These are phyloP conservation scores for Anoplius nigerrimus DNA, from an alignment of 2,888 invertebrate species.

Conservation along the genomic window DNA sequence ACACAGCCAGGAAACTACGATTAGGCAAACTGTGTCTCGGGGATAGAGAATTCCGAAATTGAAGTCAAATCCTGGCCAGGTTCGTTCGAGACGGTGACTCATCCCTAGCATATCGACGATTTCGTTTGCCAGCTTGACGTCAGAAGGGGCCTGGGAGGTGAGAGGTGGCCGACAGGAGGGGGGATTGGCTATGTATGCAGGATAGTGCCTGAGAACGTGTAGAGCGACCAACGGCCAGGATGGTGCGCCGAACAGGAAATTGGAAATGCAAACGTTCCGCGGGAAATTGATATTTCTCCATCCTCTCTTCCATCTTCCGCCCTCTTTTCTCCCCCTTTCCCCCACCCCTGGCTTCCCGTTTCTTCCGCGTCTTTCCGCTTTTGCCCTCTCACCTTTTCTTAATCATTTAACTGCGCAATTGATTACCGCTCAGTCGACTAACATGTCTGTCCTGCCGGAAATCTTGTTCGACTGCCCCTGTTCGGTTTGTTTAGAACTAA, in stretches of 20 bases:
- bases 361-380: background rate
- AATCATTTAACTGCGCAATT: too few relatives aligned
- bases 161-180: background rate
- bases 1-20: too few relatives aligned
- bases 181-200: background rate
- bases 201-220: too few relatives aligned
- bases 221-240: background rate
- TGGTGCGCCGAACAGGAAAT: slow-evolving; percentile 35
- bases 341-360: too few relatives aligned
- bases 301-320: slow-evolving; percentile 16
- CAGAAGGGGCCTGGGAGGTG: background rate
- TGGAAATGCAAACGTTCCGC: slow-evolving; percentile 51
- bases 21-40: too few relatives aligned
- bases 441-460: too few relatives aligned
- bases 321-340: slow-evolving; percentile 8
- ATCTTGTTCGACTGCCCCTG: too few relatives aligned
- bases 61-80: background rate
- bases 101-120: slow-evolving; percentile 7
- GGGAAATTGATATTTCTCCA: slow-evolving; percentile 51
- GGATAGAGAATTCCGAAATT: too few relatives aligned
- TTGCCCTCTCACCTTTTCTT: too few relatives aligned
- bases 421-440: too few relatives aligned
- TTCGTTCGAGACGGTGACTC: background rate
- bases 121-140: slow-evolving; percentile 11
- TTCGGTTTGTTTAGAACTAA: too few relatives aligned